phyloP scores from a whole-genome alignment of 2,113 vertebrate species.

The Rhinopomastus cyanomelas region DNA sequence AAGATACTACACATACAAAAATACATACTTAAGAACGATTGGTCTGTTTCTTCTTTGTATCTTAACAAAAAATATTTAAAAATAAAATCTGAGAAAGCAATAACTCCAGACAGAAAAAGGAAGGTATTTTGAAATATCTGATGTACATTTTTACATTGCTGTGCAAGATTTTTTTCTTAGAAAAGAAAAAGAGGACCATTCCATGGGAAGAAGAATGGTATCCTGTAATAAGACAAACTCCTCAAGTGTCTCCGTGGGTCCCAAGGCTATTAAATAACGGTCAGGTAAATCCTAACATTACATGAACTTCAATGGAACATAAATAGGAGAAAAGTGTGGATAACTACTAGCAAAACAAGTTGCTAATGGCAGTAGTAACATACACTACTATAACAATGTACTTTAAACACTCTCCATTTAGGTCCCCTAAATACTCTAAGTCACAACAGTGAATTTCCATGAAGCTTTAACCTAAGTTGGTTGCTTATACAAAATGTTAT shows the following conservation, averaged over 20 bases:
- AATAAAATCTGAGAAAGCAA: conserved; percentile 38
- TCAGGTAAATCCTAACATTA: conserved; percentile 17
- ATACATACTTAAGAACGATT: not conserved
- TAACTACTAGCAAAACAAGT: conserved; percentile 43
- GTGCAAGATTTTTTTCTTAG: not conserved
- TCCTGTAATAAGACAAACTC: not conserved
- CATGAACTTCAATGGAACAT: not conserved
- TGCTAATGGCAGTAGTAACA: conserved; percentile 23
- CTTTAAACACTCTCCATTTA: conserved; percentile 25
- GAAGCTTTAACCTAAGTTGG: conserved; percentile 26
- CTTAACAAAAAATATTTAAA: conserved; percentile 17
- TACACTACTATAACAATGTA: not conserved
- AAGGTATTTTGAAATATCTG: not conserved
- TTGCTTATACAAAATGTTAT: conserved; percentile 50
- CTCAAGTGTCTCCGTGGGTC: not conserved
- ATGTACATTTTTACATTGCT: conserved; percentile 15
- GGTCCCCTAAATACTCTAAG: conserved; percentile 10
- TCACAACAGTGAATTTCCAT: conserved; percentile 25
- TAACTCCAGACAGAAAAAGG: too few relatives aligned
- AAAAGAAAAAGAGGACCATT: not conserved
- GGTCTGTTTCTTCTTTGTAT: not conserved
- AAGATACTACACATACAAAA: conserved; percentile 26
- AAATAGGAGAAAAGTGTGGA: conserved; percentile 46
- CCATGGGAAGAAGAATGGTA: conserved; percentile 18
- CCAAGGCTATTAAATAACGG: not conserved